Conservation (phyloP, 1,140 invertebrate species). For the Pseudobourletiella spinata region DNA sequence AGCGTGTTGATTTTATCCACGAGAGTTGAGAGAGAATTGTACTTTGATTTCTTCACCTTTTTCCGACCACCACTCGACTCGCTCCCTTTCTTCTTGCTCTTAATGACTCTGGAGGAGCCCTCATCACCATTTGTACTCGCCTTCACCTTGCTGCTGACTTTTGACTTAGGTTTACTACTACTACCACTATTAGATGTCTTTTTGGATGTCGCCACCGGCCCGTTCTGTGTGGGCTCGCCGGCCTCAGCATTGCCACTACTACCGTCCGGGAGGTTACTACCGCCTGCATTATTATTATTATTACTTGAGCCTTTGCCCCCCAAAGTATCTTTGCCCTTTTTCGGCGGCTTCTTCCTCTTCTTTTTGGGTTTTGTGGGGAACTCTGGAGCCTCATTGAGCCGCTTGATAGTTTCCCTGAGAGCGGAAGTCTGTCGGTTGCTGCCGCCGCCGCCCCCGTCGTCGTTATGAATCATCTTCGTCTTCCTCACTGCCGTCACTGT, state of each 20-base stretch:
- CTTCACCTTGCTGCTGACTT: neutral
- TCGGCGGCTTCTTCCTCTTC: constrained; percentile 5
- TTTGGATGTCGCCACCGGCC: neutral
- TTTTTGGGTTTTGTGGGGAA: constrained; percentile 5
- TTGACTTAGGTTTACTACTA: neutral
- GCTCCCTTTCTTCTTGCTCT: neutral
- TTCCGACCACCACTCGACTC: neutral
- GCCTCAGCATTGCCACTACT: neutral
- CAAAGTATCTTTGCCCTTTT: neutral
- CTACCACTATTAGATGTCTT: neutral
- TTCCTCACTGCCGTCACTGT: neutral
- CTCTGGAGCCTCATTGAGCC: constrained; percentile 15
- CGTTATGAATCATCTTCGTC: constrained; percentile 2
- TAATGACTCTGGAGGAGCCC: neutral
- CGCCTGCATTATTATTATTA: no score
- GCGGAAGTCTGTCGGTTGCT: constrained; percentile 19
- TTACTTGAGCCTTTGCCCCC: no score
- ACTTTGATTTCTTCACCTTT: constrained; percentile 12
- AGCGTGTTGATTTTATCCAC: neutral
- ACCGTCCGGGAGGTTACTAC: no score
- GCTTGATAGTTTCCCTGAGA: constrained; percentile 18
- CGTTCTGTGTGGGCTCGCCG: neutral
- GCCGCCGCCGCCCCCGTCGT: no score
- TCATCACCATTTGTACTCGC: constrained; percentile 3
- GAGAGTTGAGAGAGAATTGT: constrained; percentile 9